Base-by-base conservation (phyloP, 2,888 invertebrate genomes). In the Hololepta plana region DNA sequence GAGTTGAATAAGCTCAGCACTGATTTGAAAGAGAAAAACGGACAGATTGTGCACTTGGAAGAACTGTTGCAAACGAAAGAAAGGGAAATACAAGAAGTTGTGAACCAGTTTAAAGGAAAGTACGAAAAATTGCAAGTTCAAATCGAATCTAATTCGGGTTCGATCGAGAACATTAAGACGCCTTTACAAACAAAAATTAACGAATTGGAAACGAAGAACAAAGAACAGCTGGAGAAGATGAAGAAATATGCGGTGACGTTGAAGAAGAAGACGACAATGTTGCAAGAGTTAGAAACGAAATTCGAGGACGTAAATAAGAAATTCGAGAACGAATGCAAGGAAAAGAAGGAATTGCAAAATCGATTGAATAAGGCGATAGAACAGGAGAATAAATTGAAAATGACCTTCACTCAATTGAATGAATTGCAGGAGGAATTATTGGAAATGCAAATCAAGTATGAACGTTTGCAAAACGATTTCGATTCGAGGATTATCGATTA, bases 161-260 rank as follows among this genome's bases (percentile, higher is more conserved):
- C 43, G 4, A 27, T 54, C 1, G 47, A 54, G 12, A 47, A 51
- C 4, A 38, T 39, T 4, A 51, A 49, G 40, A 28, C 41, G 24
- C 36, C 45, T 17, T 38, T 57, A 21, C 50, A 51, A 32, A 22
- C 32, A 1, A 53, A 49, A 34, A 30, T 61, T n/a, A 34, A 39
- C 32, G 60, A 57, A 36, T 47, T 70, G 2, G 71, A 73, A 40
- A 54, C 45, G 4, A 75, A 72, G 43, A 67, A 70, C 35, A 72
- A 69, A 40, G 70, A 73, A 26, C 66, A 76, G 33, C 49, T 74
- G 27, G 79, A 80, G 29, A 81, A 79, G 49, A 60, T 80, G 43
- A 82, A 80, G 43, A 80, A 80, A 42, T 67, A 75, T 40, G 81
- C 77, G 1, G 63, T 72, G 0, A 75, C 67, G 42, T 57, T 81